Evolutionary conservation across 2,888 invertebrate genomes (phyloP), one percentile per base, ranked within the genome.

Genomic region (Ypsolopha scabrella): DNA sequence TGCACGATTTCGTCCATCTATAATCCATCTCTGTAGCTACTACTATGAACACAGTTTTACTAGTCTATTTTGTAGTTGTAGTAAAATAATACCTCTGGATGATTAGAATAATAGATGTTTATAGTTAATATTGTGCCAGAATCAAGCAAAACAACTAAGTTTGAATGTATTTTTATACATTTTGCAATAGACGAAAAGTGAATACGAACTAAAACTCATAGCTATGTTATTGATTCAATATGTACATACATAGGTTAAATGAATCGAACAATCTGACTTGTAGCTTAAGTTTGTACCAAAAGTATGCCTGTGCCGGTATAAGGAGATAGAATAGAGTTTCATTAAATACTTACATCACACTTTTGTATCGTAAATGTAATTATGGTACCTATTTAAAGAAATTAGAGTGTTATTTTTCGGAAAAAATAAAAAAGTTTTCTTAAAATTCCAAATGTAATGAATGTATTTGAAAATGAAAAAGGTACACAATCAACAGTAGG

Each of bases 51-150:
- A 80, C 72, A 75, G 72, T 71, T 68, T 69, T 67, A 75, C 82
- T 82, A 83, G 82, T 83, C 82, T 79, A 73, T 59, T 63, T 65
- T 62, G 52, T 75, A 77, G 71, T 67, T 67, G 59, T 70, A 67
- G 64, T 60, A 58, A 69, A 67, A 66, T 67, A 67, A 75, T 81
- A 81, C 80, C 80, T 81, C 80, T 75, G 72, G 62, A 67, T 65
- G 41, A 62, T 63, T 72, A 70, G 66, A 61, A 57, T 55, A 53
- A 43, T 52, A 41, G 8, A 48, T 43, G 24, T 24, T 11, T 41
- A 43, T 41, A 13, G 24, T 14, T 14, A 13, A 43, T 14, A 14
- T 43, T 13, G 52, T 44, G 52, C 52, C 52, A 52, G 45, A 14
- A 33, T 24, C 47, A 47, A 47, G 13, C 47, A 47, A 13, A 47